Evolutionary conservation across 2,888 invertebrate genomes (phyloP).

Genomic region (Drosophila histrio): DNA sequence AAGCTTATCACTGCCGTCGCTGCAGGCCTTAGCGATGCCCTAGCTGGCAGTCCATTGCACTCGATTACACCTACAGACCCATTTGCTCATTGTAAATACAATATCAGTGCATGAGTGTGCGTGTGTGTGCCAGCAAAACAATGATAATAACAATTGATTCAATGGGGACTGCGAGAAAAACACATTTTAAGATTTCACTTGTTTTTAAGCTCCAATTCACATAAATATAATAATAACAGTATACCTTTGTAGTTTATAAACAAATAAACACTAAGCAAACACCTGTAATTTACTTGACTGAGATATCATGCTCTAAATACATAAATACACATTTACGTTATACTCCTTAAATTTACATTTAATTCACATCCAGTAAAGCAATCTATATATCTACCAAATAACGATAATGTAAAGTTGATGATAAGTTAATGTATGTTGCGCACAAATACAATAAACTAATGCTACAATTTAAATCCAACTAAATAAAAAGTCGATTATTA

Average conservation of each 20-base stretch:
- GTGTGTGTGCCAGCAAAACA: slow-evolving; percentile 20
- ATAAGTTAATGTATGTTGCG: background rate
- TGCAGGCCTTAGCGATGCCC: slow-evolving; percentile 37
- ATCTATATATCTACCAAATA: background rate
- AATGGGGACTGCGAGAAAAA: slow-evolving; percentile 11
- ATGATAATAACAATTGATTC: slow-evolving; percentile 32
- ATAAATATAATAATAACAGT: background rate
- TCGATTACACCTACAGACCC: slow-evolving; percentile 48
- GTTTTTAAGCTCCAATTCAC: slow-evolving; percentile 6
- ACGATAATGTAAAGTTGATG: background rate
- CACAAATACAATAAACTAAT: background rate
- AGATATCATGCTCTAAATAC: background rate
- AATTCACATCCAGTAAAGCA: background rate
- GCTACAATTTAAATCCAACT: background rate
- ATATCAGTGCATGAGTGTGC: slow-evolving; percentile 1
- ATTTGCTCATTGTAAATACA: slow-evolving; percentile 25
- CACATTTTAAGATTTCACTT: slow-evolving; percentile 1
- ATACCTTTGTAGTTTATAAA: background rate
- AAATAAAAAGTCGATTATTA: background rate
- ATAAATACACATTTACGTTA: background rate
- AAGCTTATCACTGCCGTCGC: slow-evolving; percentile 46
- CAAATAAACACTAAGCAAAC: background rate
- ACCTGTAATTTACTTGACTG: slow-evolving; percentile 3
- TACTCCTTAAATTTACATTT: background rate
- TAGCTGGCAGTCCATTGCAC: slow-evolving; percentile 43